Base-by-base conservation (phyloP, 1,140 invertebrate species). In the Cherax destructor region DNA sequence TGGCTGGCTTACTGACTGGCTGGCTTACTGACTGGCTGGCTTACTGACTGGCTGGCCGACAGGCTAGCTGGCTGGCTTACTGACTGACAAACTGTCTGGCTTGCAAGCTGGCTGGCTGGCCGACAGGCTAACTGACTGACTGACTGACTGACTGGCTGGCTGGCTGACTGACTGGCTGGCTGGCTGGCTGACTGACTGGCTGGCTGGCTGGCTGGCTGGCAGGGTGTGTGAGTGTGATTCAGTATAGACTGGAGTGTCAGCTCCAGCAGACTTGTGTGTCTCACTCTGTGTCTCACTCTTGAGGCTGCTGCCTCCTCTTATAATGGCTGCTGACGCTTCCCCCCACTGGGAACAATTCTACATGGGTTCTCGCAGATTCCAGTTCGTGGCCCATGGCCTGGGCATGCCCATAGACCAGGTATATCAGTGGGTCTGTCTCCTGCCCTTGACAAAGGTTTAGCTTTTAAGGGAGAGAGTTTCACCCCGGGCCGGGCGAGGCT, bases 331-430 rank as follows among this genome's bases (percentile, higher is more conserved):
- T 4, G 59, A 47, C 6, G 79, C 18, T 1, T 52, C 74, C n/a
- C 50, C 83, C 18, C 88, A 91, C 13, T 91, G 88, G 88, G 88
- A 91, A 41, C 74, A 91, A 79, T 91, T 91, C 30, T 91, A 91
- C 47, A 61, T 91, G 56, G 88, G 88, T 4, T 91, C 88, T 9
- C 72, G 88, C n/a, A 76, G 76, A 18, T 91, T 91, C 69, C 81
- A 85, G 76, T 91, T 78, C 30, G 18, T 85, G 5, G 88, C 88
- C 30, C 74, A 91, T 41, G 50, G 16, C 4, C 59, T 91, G 4
- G 88, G 88, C 3, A 91, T 91, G 88, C 88, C 88, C 59, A 91
- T 91, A 11, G 88, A 91, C 52, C 88, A 91, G 88, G 88, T 91
- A 78, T 65, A 11, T 77, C 16, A 52, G 21, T 7, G 30, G 84